Base-by-base conservation (phyloP, 1,140 invertebrate species). In the Melitaea cinxia region DNA sequence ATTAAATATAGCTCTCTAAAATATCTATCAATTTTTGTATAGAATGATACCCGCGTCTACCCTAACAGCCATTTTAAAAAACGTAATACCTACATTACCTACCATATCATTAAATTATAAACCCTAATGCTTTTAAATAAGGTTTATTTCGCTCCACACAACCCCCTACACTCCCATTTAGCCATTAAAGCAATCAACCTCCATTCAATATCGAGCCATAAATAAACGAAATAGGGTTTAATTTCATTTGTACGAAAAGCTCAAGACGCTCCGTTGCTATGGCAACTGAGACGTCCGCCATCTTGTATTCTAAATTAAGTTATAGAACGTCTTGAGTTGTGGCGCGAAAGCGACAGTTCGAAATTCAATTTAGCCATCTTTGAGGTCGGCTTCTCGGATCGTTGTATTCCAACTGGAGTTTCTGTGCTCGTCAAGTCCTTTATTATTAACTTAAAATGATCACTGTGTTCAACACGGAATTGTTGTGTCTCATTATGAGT, bases 261-360 rank as follows among this genome's bases (percentile, higher is more conserved):
- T 62, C 45, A 81, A 83, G 82, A 83, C 72, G 76, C 47, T 71
- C 37, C 39, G 84, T 87, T 67, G 74, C 73, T 65, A 83, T 80
- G 63, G 75, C 74, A 77, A 85, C 84, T 55, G 75, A 81, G 81
- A 80, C 72, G 77, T 75, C 78, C 47, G 81, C 81, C 81, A 83
- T 85, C 78, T 85, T 85, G 83, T 75, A 61, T 70, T 70, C 61
- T 53, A 80, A 86, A 86, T 73, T 70, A 52, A 76, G 78, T 86
- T 80, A 82, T 12, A 64, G 70, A 84, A 80, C 80, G 81, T 85
- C 82, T 86, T 82, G 80, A 77, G 74, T 85, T 85, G 84, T 72
- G 84, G 84, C 75, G 73, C 71, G 69, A 80, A 78, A 79, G 76
- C 74, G 77, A 62, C 62, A 68, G 75, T 78, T 77, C 60, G 21